phyloP scores from a whole-genome alignment of 2,113 vertebrate genomes.

The Psammodynastes pulverulentus region DNA sequence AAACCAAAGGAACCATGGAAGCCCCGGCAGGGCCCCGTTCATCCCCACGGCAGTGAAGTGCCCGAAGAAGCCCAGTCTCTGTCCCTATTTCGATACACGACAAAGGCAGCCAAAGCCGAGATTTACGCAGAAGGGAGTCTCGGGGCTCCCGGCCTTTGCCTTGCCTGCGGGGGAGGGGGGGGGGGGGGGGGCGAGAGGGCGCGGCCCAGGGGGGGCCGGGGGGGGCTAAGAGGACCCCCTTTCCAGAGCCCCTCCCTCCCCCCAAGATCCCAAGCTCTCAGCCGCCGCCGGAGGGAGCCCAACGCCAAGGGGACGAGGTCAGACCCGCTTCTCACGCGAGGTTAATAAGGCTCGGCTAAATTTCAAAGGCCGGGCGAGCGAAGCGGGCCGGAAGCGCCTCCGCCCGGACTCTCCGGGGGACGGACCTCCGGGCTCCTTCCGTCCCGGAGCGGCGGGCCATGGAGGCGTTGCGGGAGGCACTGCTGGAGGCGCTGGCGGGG shows the following conservation, averaged over 20 bases:
- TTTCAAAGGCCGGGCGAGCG: neutral
- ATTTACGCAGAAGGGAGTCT: neutral
- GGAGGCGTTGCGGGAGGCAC: constrained; percentile 65
- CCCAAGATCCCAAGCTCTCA: too few species aligned
- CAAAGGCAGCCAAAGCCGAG: neutral
- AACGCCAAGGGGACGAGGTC: fast-evolving
- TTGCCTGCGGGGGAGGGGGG: neutral
- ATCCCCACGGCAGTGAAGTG: neutral
- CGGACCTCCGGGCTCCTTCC: neutral
- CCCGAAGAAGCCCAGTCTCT: too few species aligned
- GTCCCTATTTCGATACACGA: too few species aligned
- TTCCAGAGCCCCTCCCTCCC: too few species aligned
- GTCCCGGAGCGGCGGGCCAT: constrained; percentile 40
- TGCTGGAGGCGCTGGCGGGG: constrained; percentile 70
- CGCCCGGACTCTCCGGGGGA: neutral
- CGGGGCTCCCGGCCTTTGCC: neutral
- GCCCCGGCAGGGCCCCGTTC: neutral
- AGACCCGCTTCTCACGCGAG: fast-evolving
- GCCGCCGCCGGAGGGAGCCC: too few species aligned
- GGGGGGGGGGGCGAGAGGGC: neutral
- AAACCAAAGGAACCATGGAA: neutral
- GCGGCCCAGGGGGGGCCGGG: neutral
- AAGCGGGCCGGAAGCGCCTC: neutral
- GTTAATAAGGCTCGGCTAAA: neutral
- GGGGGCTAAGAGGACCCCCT: neutral